A percentile compares a stretch with the other conserved stretches of the same genome.
Evolutionary conservation across 1,140 invertebrate genomes (phyloP).

Genomic region (Carcinoscorpius rotundicauda): DNA sequence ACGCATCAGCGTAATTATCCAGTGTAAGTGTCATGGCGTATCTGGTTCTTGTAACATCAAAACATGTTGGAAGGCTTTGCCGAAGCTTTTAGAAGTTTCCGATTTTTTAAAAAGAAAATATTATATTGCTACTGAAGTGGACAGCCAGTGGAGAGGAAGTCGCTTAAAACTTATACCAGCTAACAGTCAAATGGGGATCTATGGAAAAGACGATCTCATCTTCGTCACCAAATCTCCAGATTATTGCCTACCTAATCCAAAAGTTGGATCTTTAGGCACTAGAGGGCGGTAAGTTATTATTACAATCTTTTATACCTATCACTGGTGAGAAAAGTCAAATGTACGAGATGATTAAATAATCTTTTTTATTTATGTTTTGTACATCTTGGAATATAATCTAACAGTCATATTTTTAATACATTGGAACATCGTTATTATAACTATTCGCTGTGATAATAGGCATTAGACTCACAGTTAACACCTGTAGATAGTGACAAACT

Average conservation of each 20-base stretch:
- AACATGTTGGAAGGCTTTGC: conserved; percentile 81
- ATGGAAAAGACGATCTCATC: conserved; percentile 58
- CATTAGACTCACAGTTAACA: too few relatives aligned
- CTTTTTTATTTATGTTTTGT: too few relatives aligned
- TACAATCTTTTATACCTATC: too few relatives aligned
- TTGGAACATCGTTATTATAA: too few relatives aligned
- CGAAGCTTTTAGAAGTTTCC: conserved; percentile 51
- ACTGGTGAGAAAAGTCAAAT: too few relatives aligned
- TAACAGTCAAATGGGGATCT: conserved; percentile 15
- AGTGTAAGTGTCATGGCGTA: conserved; percentile 90
- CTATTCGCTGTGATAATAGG: too few relatives aligned
- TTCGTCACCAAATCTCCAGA: conserved; percentile 80
- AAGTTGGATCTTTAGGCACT: conserved; percentile 57
- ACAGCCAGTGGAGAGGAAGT: conserved; percentile 8
- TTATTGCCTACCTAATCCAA: conserved; percentile 54
- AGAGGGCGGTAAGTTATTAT: conserved; percentile 44
- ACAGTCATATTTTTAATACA: too few relatives aligned
- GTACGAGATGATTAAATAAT: too few relatives aligned
- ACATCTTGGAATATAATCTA: too few relatives aligned
- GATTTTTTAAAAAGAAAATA: conserved; percentile 79
- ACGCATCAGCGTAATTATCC: conserved; percentile 10
- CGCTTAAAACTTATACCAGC: conserved; percentile 12
- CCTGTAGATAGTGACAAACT: too few relatives aligned
- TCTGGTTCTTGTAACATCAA: conserved; percentile 85
- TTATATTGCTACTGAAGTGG: conserved; percentile 74